Percentiles rank a stretch among this genome's conserved stretches.
These are phyloP conservation scores for Bicyclus anynana DNA, from an alignment of 1,140 invertebrate species.

Conservation along the genomic window DNA sequence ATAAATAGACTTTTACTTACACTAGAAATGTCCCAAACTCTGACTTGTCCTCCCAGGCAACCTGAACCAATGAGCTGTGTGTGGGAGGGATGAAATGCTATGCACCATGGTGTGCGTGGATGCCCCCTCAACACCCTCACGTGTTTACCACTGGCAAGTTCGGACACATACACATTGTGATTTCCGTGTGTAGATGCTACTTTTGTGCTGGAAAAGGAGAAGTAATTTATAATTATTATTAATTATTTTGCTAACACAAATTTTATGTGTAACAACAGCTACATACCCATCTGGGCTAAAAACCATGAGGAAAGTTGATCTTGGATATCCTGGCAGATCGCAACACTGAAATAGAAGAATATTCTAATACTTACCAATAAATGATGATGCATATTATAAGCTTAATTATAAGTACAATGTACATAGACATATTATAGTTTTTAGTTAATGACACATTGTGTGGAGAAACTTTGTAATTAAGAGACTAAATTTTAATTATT, in stretches of 20 bases:
- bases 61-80: constrained; percentile 92
- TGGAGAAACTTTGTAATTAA: no score
- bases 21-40: constrained; percentile 91
- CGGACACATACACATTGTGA: constrained; percentile 93
- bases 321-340: constrained; percentile 84
- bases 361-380: constrained; percentile 4
- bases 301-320: constrained; percentile 90
- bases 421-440: no score
- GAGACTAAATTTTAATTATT: no score
- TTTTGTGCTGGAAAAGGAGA: constrained; percentile 80
- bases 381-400: no score
- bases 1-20: constrained; percentile 78
- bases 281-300: constrained; percentile 90
- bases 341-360: constrained; percentile 78
- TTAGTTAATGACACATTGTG: no score
- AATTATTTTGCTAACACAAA: neutral
- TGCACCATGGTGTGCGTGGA: constrained; percentile 94
- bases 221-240: constrained; percentile 2
- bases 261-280: no score
- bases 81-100: constrained; percentile 92
- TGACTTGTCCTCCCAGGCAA: constrained; percentile 92
- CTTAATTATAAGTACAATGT: no score
- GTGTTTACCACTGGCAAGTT: constrained; percentile 88
- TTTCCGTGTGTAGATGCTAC: constrained; percentile 95
- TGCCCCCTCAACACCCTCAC: constrained; percentile 88